phyloP scores from a whole-genome alignment of 2,797 vertebrate species.

The Falco novaeseelandiae region DNA sequence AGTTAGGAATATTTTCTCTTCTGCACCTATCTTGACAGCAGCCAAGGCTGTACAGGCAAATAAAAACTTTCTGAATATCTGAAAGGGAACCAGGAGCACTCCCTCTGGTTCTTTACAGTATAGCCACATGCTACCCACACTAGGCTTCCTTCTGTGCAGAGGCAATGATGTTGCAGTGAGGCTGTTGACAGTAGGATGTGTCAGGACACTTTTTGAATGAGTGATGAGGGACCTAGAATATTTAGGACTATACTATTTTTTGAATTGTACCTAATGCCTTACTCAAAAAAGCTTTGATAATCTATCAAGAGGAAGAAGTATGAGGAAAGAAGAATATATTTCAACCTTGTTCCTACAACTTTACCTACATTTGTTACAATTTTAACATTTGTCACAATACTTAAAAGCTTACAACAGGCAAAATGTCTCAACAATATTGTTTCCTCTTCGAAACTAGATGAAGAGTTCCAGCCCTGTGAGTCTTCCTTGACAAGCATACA shows the following conservation, averaged over 20 bases:
- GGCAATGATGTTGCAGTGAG: not conserved
- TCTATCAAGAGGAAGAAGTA: not conserved
- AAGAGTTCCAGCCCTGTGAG: not conserved
- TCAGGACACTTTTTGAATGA: not conserved
- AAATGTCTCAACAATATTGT: constrained; percentile 35
- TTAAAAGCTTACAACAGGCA: constrained; percentile 20
- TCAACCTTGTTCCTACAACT: not conserved
- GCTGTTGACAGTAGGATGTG: not conserved
- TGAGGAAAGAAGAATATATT: not conserved
- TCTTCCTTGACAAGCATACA: constrained; percentile 21
- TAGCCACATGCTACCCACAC: not conserved
- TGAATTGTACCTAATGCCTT: not conserved
- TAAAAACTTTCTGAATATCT: not conserved
- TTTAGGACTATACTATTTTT: not conserved
- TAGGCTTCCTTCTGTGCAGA: not conserved
- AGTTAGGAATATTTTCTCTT: not conserved
- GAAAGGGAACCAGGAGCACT: not conserved
- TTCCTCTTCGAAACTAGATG: not conserved
- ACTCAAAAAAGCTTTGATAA: not conserved
- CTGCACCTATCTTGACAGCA: not conserved
- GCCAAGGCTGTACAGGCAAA: not conserved
- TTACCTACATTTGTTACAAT: not conserved
- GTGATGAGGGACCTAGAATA: not conserved
- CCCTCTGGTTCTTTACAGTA: not conserved
- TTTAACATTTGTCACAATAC: constrained; percentile 39